A percentile compares a stretch with the other conserved stretches of the same genome.
These are phyloP conservation scores for Pipistrellus pygmaeus DNA, from an alignment of 2,797 vertebrate genomes.

Conservation along the genomic window DNA sequence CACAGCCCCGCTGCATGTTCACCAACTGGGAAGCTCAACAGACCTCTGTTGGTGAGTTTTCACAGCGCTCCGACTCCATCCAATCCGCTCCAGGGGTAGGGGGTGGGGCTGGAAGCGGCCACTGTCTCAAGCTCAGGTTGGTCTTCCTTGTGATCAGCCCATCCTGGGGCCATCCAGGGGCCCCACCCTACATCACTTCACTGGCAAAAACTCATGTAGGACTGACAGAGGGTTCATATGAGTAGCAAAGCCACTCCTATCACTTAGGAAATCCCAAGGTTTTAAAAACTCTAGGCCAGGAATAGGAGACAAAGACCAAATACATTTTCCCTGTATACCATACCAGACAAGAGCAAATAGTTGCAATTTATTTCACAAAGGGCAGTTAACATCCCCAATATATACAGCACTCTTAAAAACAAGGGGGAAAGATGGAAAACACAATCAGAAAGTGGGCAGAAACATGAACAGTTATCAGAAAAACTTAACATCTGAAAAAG, in stretches of 20 bases:
- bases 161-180: background rate
- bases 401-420: background rate
- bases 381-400: background rate
- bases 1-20: background rate
- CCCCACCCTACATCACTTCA: background rate
- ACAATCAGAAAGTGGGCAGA: conserved; percentile 3
- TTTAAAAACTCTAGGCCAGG: background rate
- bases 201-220: background rate
- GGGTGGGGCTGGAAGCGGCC: background rate
- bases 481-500: background rate
- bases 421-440: background rate
- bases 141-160: background rate
- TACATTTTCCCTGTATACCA: background rate
- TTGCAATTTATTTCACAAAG: background rate
- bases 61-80: background rate
- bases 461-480: background rate
- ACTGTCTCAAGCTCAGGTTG: background rate
- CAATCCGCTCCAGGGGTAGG: background rate
- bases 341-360: background rate
- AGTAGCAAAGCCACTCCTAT: background rate
- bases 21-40: background rate
- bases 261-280: background rate
- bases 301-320: background rate
- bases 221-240: background rate
- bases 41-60: background rate